Percentiles rank a stretch among this genome's conserved stretches.
Evolutionary conservation across 2,888 invertebrate genomes (phyloP).

Genomic region (Pardosa pseudoannulata): DNA sequence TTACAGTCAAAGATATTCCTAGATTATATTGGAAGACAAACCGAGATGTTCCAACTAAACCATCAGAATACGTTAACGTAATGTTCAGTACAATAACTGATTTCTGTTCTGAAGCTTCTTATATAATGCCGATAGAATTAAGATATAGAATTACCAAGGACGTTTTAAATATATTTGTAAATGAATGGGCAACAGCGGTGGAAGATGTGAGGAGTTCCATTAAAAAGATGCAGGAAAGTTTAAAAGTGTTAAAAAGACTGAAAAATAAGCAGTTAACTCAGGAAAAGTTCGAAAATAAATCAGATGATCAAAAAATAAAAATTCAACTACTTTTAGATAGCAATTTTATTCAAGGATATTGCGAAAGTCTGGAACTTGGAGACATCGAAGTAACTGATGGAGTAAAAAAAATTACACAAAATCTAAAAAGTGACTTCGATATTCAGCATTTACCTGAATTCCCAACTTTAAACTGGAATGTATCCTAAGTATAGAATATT

Average conservation of each 20-base stretch:
- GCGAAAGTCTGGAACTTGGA: background rate
- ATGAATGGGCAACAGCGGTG: conserved; percentile 83
- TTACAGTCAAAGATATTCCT: conserved; percentile 91
- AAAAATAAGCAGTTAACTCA: conserved; percentile 81
- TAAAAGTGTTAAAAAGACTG: conserved; percentile 90
- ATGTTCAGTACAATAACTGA: background rate
- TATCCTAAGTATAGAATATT: too few species aligned
- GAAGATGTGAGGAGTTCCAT: conserved; percentile 94
- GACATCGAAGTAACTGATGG: background rate
- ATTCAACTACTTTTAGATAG: background rate
- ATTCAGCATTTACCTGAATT: too few species aligned
- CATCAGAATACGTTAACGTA: conserved; percentile 87
- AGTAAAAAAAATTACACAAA: too few species aligned
- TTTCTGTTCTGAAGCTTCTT: background rate
- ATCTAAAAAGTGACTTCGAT: too few species aligned
- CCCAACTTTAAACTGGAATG: too few species aligned
- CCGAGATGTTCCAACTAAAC: conserved; percentile 87
- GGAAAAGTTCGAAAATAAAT: conserved; percentile 62
- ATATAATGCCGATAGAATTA: background rate
- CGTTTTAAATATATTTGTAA: conserved; percentile 76
- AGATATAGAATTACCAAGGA: background rate
- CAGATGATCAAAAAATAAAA: background rate
- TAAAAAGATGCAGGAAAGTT: conserved; percentile 95
- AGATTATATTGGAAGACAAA: conserved; percentile 94
- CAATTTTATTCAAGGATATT: background rate